These are phyloP conservation scores for Budorcas taxicolor DNA, from an alignment of 2,113 vertebrate species.

Conservation along the genomic window DNA sequence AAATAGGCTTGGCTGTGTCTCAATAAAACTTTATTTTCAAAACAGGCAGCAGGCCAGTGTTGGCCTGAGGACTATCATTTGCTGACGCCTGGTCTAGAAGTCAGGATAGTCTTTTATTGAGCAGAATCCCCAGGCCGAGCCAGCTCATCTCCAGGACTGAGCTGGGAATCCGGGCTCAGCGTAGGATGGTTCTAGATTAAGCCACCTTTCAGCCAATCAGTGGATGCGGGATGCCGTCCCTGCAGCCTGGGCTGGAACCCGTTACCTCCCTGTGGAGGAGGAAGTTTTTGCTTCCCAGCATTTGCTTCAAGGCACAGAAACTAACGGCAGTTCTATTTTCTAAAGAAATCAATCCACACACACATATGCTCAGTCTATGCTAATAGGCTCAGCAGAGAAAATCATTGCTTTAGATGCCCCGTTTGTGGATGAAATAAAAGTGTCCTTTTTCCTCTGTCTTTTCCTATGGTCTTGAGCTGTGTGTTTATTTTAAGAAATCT, in stretches of 20 bases:
- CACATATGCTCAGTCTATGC: not conserved
- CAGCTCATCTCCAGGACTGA: not conserved
- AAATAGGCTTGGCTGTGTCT: not conserved
- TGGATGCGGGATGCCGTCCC: not conserved
- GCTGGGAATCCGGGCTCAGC: not conserved
- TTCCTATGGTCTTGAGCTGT: not conserved
- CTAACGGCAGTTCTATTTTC: not conserved
- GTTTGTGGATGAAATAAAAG: not conserved
- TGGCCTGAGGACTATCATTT: not conserved
- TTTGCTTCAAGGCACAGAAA: not conserved
- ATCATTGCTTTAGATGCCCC: not conserved
- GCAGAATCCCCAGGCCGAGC: not conserved
- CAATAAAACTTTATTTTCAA: not conserved
- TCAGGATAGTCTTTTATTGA: not conserved
- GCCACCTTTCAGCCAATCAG: not conserved
- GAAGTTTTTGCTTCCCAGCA: not conserved
- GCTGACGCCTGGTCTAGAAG: not conserved
- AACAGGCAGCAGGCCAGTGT: not conserved
- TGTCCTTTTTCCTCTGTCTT: not conserved
- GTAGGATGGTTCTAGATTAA: not conserved
- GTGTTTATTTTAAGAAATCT: constrained; percentile 22
- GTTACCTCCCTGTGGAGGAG: not conserved
- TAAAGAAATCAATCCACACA: not conserved
- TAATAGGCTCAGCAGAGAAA: not conserved
- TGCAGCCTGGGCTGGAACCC: not conserved